Base-by-base conservation (phyloP, 1,140 invertebrate genomes). In the Fopius arisanus region DNA sequence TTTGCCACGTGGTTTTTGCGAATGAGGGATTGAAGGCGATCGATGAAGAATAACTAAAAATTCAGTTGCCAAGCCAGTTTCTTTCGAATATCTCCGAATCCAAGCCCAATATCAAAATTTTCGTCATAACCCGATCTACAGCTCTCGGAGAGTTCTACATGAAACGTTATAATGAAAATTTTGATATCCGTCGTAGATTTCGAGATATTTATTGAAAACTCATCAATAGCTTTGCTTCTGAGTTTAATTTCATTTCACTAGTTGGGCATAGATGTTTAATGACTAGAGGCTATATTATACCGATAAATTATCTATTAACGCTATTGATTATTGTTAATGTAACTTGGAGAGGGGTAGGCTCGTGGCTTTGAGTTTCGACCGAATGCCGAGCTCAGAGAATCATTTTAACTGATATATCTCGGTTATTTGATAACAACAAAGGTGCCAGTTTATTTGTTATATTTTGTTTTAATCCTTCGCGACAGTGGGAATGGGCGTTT, bases 221-320 rank as follows among this genome's bases (percentile, higher is more conserved):
- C 3, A 31, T 31, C 29, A 31, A 31, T 31, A 31, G 29, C n/a
- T n/a, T n/a, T n/a, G n/a, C n/a, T n/a, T n/a, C n/a, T n/a, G n/a
- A 74, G 73, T 68, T 48, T 43, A 31, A 66, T 54, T 6, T 79
- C 81, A 83, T 78, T 83, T 83, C 77, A 81, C 80, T 87, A 83
- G 80, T 81, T 84, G 84, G 80, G 78, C 80, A 82, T 86, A 87
- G 84, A 84, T 73, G 72, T 83, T 86, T 86, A 84, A 86, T 80
- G 82, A 87, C 82, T 87, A 87, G 86, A 87, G 85, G 86, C 85
- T 87, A 87, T 83, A 84, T n/a, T 81, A 80, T 80, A 83, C 83
- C 79, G 70, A 79, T 65, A 29, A 65, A 72, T 26, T 65, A 70
- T 31, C 63, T 74, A 19, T 67, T 71, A 75, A 65, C 5, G 43